Evolutionary conservation across 2,888 invertebrate genomes (phyloP).

Genomic region (Megastigmus dorsalis): DNA sequence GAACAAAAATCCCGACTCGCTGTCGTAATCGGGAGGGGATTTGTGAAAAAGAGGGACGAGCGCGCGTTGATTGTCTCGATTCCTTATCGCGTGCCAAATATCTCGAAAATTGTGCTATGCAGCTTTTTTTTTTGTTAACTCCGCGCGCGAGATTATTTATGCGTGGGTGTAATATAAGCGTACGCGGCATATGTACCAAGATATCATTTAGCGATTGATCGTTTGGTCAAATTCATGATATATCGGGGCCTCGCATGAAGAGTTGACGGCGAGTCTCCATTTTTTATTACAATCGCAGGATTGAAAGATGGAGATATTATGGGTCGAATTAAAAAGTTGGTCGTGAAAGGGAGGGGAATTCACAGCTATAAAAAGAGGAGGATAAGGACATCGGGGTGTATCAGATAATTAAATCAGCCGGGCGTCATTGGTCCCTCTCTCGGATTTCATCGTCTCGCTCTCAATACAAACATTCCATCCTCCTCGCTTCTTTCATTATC

Average conservation of each 20-base stretch:
- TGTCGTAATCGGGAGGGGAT: slow-evolving; percentile 25
- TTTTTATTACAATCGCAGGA: neutral
- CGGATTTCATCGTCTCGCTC: slow-evolving; percentile 22
- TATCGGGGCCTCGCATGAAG: neutral
- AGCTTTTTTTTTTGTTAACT: too few relatives aligned
- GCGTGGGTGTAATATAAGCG: too few relatives aligned
- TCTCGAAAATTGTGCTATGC: too few relatives aligned
- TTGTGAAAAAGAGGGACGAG: slow-evolving; percentile 1
- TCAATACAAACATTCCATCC: too few relatives aligned
- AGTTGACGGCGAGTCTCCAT: neutral
- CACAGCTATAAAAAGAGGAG: slow-evolving; percentile 25
- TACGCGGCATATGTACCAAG: too few relatives aligned
- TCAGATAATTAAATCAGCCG: slow-evolving; percentile 54
- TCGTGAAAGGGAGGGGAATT: slow-evolving; percentile 1
- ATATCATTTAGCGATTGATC: too few relatives aligned
- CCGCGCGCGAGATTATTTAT: too few relatives aligned
- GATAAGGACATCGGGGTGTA: slow-evolving; percentile 36
- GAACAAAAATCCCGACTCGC: slow-evolving; percentile 29
- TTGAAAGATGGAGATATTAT: slow-evolving; percentile 18
- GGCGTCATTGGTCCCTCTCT: slow-evolving; percentile 37
- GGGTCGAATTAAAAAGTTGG: slow-evolving; percentile 32
- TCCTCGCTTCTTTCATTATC: too few relatives aligned
- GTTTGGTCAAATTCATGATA: neutral
- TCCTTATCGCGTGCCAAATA: slow-evolving; percentile 37
- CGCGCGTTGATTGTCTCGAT: slow-evolving; percentile 9